phyloP scores from a whole-genome alignment of 2,888 invertebrate genomes.

The Nesidiocoris tenuis region DNA sequence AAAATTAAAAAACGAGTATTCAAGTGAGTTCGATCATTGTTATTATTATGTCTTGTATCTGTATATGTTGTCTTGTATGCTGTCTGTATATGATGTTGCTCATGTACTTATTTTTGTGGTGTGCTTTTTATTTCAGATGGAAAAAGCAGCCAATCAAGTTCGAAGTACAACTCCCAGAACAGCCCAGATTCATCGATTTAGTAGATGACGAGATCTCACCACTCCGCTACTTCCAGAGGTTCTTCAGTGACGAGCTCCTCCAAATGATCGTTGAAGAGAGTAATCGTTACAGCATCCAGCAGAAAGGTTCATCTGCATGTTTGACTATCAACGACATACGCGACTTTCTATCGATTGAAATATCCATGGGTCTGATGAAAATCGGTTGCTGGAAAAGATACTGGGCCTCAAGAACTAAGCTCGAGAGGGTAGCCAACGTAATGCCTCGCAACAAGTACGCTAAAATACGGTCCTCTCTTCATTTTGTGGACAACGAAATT shows the following conservation, averaged over 20 bases:
- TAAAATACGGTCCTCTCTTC: slow-evolving; percentile 11
- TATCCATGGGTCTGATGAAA: slow-evolving; percentile 21
- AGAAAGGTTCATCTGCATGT: neutral
- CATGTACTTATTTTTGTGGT: no score
- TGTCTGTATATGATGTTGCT: no score
- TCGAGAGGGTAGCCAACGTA: slow-evolving; percentile 9
- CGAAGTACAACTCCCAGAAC: neutral
- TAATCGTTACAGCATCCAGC: slow-evolving; percentile 7
- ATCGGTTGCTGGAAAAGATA: slow-evolving; percentile 12
- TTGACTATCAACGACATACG: slow-evolving; percentile 1
- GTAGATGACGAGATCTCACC: neutral
- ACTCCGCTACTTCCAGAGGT: slow-evolving; percentile 10
- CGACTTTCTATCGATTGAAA: slow-evolving; percentile 14
- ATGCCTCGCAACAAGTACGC: slow-evolving; percentile 16
- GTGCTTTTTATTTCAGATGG: slow-evolving; percentile 21
- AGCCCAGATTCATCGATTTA: no score
- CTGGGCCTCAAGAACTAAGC: neutral
- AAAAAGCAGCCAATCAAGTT: neutral
- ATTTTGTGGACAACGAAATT: slow-evolving; percentile 20
- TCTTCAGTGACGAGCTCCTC: slow-evolving; percentile 27
- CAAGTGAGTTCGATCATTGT: no score
- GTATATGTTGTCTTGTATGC: no score
- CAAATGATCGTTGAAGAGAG: slow-evolving; percentile 17
- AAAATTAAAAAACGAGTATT: no score
- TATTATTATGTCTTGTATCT: no score